These are phyloP conservation scores for Peromyscus maniculatus DNA, from an alignment of 2,113 vertebrate species.

Conservation along the genomic window DNA sequence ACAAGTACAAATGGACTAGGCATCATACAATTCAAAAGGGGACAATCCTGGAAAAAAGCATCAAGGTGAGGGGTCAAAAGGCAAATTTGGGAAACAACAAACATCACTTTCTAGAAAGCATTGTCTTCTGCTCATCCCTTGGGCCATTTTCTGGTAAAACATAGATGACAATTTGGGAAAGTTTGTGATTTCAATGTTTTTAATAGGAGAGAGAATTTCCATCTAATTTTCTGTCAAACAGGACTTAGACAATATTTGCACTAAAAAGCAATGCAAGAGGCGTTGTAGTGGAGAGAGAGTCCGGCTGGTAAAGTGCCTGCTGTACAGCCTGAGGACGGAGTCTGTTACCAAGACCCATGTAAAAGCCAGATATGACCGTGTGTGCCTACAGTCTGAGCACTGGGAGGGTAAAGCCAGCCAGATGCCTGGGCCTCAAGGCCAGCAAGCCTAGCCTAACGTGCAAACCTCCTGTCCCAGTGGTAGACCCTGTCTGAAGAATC, in stretches of 20 bases:
- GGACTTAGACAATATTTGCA: not conserved
- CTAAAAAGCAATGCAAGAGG: not conserved
- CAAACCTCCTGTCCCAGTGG: not conserved
- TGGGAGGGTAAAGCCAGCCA: no score
- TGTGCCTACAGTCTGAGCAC: no score
- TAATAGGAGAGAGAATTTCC: not conserved
- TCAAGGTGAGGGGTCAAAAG: not conserved
- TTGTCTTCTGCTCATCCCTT: not conserved
- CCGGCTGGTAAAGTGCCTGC: no score
- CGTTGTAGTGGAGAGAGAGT: not conserved
- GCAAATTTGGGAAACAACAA: not conserved
- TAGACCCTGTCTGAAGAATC: not conserved
- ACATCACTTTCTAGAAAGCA: not conserved
- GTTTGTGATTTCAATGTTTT: not conserved
- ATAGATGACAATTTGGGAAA: not conserved
- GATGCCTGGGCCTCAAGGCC: no score
- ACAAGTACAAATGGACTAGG: not conserved
- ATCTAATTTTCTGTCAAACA: not conserved
- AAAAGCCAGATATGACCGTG: not conserved
- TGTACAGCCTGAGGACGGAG: not conserved
- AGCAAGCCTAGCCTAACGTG: not conserved
- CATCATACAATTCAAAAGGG: rapidly evolving
- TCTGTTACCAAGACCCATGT: not conserved
- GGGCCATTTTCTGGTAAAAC: not conserved
- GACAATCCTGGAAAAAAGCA: not conserved